Evolutionary conservation across 2,113 vertebrate genomes (phyloP).

Genomic region (Thermophis baileyi): DNA sequence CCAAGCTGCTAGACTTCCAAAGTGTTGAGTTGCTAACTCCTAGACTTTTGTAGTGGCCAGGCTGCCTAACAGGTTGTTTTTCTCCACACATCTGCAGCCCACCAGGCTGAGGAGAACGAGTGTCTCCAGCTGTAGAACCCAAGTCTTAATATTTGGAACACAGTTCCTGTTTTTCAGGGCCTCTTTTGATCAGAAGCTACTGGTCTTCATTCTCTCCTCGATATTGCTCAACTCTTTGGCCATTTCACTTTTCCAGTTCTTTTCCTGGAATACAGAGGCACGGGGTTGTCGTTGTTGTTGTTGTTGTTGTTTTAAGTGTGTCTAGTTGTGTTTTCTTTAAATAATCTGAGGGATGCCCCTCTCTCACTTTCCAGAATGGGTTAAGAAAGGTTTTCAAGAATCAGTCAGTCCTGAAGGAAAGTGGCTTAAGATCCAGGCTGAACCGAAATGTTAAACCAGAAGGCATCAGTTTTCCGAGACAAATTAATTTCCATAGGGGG

Average conservation of each 20-base stretch:
- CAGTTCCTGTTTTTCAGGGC: too few species aligned
- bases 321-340: background rate
- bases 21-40: background rate
- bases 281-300: background rate
- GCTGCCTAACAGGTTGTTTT: background rate
- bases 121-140: background rate
- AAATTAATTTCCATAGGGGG: background rate
- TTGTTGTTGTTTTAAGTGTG: too few species aligned
- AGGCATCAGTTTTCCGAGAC: background rate
- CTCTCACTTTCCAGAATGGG: background rate
- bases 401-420: background rate
- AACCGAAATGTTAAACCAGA: background rate
- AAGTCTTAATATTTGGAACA: too few species aligned
- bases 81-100: background rate
- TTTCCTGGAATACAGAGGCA: background rate
- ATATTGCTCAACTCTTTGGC: background rate
- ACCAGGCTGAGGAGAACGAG: background rate
- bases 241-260: background rate
- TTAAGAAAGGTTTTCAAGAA: background rate
- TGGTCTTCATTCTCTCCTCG: too few species aligned
- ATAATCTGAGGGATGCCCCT: too few species aligned
- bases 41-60: background rate
- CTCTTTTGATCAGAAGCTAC: background rate
- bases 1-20: background rate
- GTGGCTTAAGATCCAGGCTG: background rate